phyloP scores from a whole-genome alignment of 1,140 invertebrate species.

The Pristionchus pacificus region DNA sequence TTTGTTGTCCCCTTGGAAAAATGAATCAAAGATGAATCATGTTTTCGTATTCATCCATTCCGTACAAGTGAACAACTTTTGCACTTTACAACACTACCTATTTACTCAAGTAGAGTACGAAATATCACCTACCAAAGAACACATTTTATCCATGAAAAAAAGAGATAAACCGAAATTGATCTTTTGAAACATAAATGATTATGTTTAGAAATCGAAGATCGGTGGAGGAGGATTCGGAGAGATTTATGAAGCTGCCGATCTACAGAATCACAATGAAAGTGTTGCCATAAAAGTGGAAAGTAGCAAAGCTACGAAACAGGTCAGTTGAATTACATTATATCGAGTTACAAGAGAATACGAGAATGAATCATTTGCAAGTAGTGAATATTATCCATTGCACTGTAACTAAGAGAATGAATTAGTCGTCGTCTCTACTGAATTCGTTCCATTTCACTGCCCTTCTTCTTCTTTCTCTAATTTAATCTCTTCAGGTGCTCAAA shows the following conservation, averaged over 20 bases:
- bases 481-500: constrained; percentile 99
- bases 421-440: no score
- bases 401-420: no score
- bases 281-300: constrained; percentile 97
- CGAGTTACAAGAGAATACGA: neutral
- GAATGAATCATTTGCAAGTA: no score
- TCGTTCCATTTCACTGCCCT: no score
- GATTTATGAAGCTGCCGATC: constrained; percentile 95
- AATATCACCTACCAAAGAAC: constrained; percentile 13
- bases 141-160: neutral
- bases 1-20: no score
- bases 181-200: constrained; percentile 16
- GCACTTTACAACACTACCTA: constrained; percentile 4
- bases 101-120: constrained; percentile 8
- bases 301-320: constrained; percentile 76
- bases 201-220: constrained; percentile 82
- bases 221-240: constrained; percentile 99
- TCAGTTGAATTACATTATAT: constrained; percentile 91
- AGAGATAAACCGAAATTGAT: neutral
- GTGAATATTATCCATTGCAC: no score
- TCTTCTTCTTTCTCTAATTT: no score
- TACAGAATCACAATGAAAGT: constrained; percentile 83
- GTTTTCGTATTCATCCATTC: no score
- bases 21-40: no score
- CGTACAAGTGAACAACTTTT: no score